Percentiles rank a stretch among this genome's conserved stretches.
Evolutionary conservation across 2,888 invertebrate genomes (phyloP).

Genomic region (Tricholauxania praeusta): DNA sequence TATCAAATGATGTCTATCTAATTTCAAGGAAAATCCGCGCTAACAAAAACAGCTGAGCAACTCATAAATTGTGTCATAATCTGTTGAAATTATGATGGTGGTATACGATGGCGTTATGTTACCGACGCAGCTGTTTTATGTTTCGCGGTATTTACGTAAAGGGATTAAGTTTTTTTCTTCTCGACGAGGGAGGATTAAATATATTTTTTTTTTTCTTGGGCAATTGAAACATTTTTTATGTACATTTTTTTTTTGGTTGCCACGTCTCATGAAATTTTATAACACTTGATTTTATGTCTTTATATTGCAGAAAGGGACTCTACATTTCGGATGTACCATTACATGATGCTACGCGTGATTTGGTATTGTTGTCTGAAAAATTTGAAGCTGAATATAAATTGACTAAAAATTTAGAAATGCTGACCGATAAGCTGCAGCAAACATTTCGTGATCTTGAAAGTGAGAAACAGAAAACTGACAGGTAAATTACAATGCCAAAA

Average conservation of each 20-base stretch:
- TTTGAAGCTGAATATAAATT: slow-evolving; percentile 97
- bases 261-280: slow-evolving; percentile 1
- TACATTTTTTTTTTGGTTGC: slow-evolving; percentile 7
- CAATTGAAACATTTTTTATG: slow-evolving; percentile 2
- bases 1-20: no score
- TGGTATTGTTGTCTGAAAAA: slow-evolving; percentile 95
- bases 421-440: slow-evolving; percentile 95
- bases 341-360: slow-evolving; percentile 94
- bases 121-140: neutral
- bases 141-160: neutral
- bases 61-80: slow-evolving; percentile 7
- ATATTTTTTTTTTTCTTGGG: neutral
- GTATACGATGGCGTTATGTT: neutral
- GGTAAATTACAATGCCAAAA: slow-evolving; percentile 70
- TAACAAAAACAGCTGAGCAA: slow-evolving; percentile 3
- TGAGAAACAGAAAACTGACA: slow-evolving; percentile 96
- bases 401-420: slow-evolving; percentile 91
- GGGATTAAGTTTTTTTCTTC: no score
- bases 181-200: neutral
- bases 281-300: neutral
- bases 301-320: slow-evolving; percentile 79
- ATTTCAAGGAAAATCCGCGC: no score
- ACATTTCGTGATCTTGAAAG: slow-evolving; percentile 93
- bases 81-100: neutral
- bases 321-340: slow-evolving; percentile 95